Evolutionary conservation across 2,797 vertebrate genomes (phyloP).

Genomic region (Dipus sagitta): DNA sequence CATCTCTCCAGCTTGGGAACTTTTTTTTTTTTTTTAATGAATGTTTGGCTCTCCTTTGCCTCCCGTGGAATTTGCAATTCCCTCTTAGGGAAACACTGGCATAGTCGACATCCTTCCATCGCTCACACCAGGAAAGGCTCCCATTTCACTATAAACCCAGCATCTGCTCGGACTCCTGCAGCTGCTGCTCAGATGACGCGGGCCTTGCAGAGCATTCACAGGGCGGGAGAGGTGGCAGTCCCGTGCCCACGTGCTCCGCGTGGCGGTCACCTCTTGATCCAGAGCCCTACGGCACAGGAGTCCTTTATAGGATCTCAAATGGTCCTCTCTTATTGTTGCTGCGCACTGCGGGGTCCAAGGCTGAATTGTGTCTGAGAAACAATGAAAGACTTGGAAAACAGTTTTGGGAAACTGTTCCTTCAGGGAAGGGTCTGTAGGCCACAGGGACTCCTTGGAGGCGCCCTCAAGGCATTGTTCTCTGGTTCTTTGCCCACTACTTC

Average conservation of each 20-base stretch:
- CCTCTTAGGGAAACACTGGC: not conserved
- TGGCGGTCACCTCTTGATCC: not conserved
- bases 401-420: not conserved
- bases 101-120: not conserved
- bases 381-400: not conserved
- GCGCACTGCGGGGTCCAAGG: not conserved
- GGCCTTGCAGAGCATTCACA: not conserved
- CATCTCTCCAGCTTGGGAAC: too few species aligned
- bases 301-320: not conserved
- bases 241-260: accelerated
- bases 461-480: not conserved
- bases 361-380: not conserved
- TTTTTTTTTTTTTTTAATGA: not conserved
- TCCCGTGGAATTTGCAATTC: not conserved
- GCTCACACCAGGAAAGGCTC: not conserved
- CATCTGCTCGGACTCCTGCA: conserved; percentile 41
- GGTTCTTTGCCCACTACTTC: too few species aligned
- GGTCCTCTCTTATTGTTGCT: not conserved
- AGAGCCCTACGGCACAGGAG: accelerated
- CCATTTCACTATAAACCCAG: not conserved
- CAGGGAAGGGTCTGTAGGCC: not conserved
- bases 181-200: not conserved
- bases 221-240: not conserved
- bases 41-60: not conserved
- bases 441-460: not conserved